These are phyloP conservation scores for Meles meles DNA, from an alignment of 2,113 vertebrate species.

Conservation along the genomic window DNA sequence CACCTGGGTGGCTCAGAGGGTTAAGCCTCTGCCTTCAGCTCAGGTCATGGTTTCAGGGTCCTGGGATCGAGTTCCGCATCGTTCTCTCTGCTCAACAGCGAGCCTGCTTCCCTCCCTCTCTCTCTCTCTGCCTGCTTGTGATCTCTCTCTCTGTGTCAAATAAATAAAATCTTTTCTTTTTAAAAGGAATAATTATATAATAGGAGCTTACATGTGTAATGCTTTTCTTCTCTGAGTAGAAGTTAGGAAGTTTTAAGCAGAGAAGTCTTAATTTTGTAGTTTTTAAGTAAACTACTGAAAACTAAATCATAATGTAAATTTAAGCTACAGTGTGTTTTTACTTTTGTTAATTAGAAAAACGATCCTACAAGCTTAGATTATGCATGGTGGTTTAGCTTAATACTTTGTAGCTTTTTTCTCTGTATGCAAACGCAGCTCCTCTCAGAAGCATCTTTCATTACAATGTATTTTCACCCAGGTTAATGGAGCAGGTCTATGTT, in stretches of 20 bases:
- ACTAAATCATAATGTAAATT: conserved; percentile 4
- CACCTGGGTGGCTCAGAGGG: too few relatives aligned
- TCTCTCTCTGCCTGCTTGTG: too few relatives aligned
- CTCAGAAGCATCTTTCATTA: background rate
- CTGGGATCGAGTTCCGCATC: too few relatives aligned
- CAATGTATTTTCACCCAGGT: background rate
- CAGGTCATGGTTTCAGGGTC: too few relatives aligned
- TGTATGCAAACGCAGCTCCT: background rate
- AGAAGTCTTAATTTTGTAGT: background rate
- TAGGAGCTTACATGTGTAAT: background rate
- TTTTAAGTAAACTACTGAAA: background rate
- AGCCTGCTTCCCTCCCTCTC: too few relatives aligned
- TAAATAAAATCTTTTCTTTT: too few relatives aligned
- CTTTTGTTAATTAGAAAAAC: background rate
- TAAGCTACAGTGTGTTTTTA: background rate
- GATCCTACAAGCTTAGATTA: background rate
- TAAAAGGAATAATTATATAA: background rate
- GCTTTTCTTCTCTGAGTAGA: conserved; percentile 8
- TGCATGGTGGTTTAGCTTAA: background rate
- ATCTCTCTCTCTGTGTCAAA: too few relatives aligned
- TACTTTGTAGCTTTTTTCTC: background rate
- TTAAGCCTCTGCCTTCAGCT: too few relatives aligned
- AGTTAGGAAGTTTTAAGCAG: background rate
- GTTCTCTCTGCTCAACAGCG: too few relatives aligned
- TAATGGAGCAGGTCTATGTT: background rate